Evolutionary conservation across 2,888 invertebrate species (phyloP), one percentile per base, ranked within the genome.

Genomic region (Dasypogon diadema): DNA sequence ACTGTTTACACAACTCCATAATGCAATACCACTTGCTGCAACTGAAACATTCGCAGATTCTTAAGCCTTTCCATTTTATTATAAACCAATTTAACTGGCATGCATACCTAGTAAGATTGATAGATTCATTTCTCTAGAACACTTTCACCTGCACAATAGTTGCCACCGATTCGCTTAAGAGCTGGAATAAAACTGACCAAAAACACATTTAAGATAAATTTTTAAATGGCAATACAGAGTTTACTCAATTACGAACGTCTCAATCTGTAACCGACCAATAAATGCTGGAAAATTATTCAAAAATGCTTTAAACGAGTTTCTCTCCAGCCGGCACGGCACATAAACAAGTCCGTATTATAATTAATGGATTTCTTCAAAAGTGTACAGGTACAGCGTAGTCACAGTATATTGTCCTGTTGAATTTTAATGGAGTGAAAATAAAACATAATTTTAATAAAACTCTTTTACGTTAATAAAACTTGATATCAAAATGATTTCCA

Each of bases 211-310:
- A 5, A 24, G 46, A n/a, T 24, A 8, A 54, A 51, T 51, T 54
- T 70, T 34, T 54, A 34, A 54, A 70, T 30, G 54, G 48, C 22
- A 26, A 16, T 65, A 46, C 46, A 65, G 65, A 48, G 37, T 60
- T 60, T 60, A 37, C 60, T 21, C 60, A 60, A 60, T 60, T 60
- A 60, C 60, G 37, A 34, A 34, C 16, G 21, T 16, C 30, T 58
- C 18, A 14, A 58, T 26, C 46, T 46, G 46, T 42, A 63, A 63
- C 34, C 21, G 54, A 21, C 70, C 34, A 51, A 54, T 70, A 54
- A 70, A 26, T 70, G 51, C 22, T 54, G 10, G 34, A 51, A 30
- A 70, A 70, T 54, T 70, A 70, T 51, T 70, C 70, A 54, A 54
- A 54, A 54, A 34, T 34, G 54, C 3, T 30, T 4, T 56, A 46